Conservation (phyloP, 1,140 invertebrate species). For the Atta cephalotes region DNA sequence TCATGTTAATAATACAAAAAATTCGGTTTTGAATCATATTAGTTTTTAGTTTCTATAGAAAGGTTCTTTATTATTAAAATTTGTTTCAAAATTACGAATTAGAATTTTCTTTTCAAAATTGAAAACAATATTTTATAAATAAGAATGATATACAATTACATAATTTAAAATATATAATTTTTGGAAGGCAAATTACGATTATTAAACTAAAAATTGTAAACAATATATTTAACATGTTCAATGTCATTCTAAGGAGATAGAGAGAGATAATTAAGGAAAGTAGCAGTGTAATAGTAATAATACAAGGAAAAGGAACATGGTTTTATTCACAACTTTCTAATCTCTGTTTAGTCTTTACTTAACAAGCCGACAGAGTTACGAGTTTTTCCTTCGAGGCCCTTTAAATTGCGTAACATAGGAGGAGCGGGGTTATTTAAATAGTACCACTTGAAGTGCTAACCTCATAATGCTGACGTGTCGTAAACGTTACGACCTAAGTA, state of each 20-base stretch:
- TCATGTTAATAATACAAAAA: background rate
- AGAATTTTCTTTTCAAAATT: background rate
- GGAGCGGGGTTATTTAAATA: constrained; percentile 47
- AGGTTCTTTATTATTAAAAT: background rate
- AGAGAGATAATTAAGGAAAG: background rate
- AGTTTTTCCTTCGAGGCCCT: constrained; percentile 26
- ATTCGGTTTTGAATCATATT: background rate
- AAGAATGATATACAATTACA: background rate
- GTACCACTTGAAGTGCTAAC: constrained; percentile 12
- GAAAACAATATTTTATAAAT: background rate
- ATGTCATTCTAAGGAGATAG: background rate
- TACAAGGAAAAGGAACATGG: background rate
- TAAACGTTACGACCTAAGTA: constrained; percentile 52
- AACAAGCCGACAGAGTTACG: constrained; percentile 5
- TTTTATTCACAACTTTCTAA: constrained; percentile 19
- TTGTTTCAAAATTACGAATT: background rate
- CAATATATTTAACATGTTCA: background rate
- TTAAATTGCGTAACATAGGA: constrained; percentile 42
- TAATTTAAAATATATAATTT: background rate
- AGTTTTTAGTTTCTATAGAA: background rate
- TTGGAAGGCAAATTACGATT: background rate
- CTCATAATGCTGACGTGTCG: constrained; percentile 47
- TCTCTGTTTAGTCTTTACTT: background rate
- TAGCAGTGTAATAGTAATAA: background rate
- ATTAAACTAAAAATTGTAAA: background rate